Evolutionary conservation across 2,888 invertebrate species (phyloP), one percentile per base, ranked within the genome.

Genomic region (Lithophane leautieri): DNA sequence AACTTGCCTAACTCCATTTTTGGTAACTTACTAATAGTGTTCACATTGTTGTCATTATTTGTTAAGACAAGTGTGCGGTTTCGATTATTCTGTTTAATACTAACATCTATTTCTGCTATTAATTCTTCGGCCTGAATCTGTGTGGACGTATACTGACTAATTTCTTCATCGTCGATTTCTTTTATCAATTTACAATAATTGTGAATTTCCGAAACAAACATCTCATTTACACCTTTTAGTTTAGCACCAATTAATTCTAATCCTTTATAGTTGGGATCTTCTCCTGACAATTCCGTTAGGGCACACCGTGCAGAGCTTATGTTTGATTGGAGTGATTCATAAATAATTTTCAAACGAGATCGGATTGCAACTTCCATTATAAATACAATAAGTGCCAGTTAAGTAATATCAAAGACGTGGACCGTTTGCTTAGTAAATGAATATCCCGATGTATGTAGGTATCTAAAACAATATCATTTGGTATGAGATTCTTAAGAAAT

Each of bases 171-270:
- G 50, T 50, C 28, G 25, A 50, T 66, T 58, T 58, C 58, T 28
- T 28, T 58, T 58, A 58, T 28, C 58, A 58, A 58, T 58, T 58
- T 58, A 58, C 28, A 58, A 19, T 58, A 28, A 58, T 58, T 58
- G 58, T 58, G 58, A 58, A 58, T 58, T 62, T 58, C 25, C 58
- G 28, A 58, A 16, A 58, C 58, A 58, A 58, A 28, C 58, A 58
- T 58, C 19, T 60, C 58, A 60, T 60, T 60, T 60, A 60, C 16
- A 47, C 58, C 58, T 58, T 58, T 58, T 25, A 58, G 25, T 58
- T 58, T 58, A 28, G 58, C 25, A 28, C 58, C 47, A 47, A 47
- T 47, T 47, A 47, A 6, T 47, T 47, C 47, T 47, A 47, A 47
- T 16, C 16, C 16, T 47, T 47, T 47, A 16, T 58, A 25, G 25